Evolutionary conservation across 2,888 invertebrate species (phyloP).

Genomic region (Acronicta psi): DNA sequence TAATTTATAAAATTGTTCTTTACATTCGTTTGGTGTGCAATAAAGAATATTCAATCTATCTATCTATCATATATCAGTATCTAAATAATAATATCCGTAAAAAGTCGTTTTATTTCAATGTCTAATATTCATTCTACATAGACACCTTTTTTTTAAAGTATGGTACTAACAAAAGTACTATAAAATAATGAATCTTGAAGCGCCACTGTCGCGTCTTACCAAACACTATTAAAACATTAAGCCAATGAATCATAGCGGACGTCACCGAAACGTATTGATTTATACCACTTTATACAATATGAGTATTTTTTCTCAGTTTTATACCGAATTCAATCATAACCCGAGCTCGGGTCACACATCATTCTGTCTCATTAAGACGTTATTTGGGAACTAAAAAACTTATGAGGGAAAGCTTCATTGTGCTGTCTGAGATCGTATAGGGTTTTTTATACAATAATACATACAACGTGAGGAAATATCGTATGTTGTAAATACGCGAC

Average conservation of each 20-base stretch:
- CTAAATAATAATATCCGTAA: too few relatives aligned
- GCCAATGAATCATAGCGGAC: slow-evolving; percentile 62
- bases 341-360: slow-evolving; percentile 65
- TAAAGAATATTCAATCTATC: too few relatives aligned
- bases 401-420: slow-evolving; percentile 62
- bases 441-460: slow-evolving; percentile 47
- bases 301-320: slow-evolving; percentile 58
- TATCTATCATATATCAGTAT: too few relatives aligned
- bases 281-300: slow-evolving; percentile 54
- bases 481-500: slow-evolving; percentile 42
- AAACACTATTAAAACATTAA: slow-evolving; percentile 46
- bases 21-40: too few relatives aligned
- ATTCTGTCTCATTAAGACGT: slow-evolving; percentile 76
- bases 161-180: neutral
- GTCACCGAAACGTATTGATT: slow-evolving; percentile 63
- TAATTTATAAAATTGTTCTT: too few relatives aligned
- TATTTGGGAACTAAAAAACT: slow-evolving; percentile 67
- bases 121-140: too few relatives aligned
- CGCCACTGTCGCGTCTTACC: slow-evolving; percentile 18
- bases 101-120: too few relatives aligned
- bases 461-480: slow-evolving; percentile 49
- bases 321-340: slow-evolving; percentile 62
- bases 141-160: too few relatives aligned
- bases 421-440: slow-evolving; percentile 49
- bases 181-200: slow-evolving; percentile 12